These are phyloP conservation scores for Xenentodon cancila DNA, from an alignment of 2,797 vertebrate species.

Conservation along the genomic window DNA sequence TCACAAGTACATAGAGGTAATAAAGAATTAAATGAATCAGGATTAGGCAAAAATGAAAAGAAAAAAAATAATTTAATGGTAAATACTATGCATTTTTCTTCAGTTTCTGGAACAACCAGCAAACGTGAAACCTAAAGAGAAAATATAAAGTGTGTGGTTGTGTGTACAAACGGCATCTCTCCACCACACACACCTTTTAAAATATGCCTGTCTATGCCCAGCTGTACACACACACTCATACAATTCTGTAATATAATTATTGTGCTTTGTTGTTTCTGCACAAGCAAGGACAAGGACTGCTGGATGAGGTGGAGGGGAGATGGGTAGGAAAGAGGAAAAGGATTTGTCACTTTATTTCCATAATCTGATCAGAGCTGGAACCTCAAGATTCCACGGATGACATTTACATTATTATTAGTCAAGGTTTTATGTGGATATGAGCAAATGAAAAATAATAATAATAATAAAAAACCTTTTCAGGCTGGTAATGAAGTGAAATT, in stretches of 20 bases:
- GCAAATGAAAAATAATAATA: too few relatives aligned
- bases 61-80: conserved; percentile 33
- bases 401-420: conserved; percentile 7
- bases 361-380: conserved; percentile 28
- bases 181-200: too few relatives aligned
- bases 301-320: not conserved
- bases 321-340: not conserved
- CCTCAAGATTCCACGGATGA: too few relatives aligned
- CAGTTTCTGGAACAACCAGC: conserved; percentile 40
- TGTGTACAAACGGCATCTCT: not conserved
- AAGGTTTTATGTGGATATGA: not conserved
- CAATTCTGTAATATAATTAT: too few relatives aligned
- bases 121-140: conserved; percentile 26
- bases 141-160: conserved; percentile 8
- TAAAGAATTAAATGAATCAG: too few relatives aligned
- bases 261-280: too few relatives aligned
- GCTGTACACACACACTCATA: too few relatives aligned
- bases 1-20: not conserved
- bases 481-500: not conserved
- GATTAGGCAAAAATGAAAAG: conserved; percentile 32
- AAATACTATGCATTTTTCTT: conserved; percentile 51
- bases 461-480: not conserved
- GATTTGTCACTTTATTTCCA: conserved; percentile 35
- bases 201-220: too few relatives aligned
- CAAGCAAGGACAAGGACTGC: too few relatives aligned